phyloP scores from a whole-genome alignment of 2,113 vertebrate genomes.

The Gymnarchus niloticus region DNA sequence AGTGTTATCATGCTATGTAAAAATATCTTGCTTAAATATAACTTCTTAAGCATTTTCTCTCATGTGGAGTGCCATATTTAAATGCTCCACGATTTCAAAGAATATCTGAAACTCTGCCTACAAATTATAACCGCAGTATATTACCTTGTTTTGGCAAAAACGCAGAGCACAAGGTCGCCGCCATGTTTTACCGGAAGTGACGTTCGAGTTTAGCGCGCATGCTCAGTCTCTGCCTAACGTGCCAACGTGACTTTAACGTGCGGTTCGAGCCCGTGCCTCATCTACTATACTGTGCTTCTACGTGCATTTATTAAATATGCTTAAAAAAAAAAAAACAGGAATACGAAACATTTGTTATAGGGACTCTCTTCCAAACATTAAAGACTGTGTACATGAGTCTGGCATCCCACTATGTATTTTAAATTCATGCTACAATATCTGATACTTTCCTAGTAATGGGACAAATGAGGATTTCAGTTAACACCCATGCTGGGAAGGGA shows the following conservation, averaged over 20 bases:
- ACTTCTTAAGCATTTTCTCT: neutral
- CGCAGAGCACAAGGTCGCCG: slow-evolving; percentile 64
- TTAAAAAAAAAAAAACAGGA: neutral
- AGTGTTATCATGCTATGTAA: neutral
- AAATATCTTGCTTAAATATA: neutral
- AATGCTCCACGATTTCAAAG: neutral
- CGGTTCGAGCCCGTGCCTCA: too few relatives aligned
- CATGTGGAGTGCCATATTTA: neutral
- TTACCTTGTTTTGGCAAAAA: slow-evolving; percentile 59
- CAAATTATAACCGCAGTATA: neutral
- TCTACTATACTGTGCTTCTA: neutral
- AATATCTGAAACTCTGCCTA: neutral
- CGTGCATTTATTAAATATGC: neutral
- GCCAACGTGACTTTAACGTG: too few relatives aligned
- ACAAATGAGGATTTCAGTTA: too few relatives aligned
- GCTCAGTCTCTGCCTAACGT: neutral
- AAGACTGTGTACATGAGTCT: neutral
- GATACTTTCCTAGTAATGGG: too few relatives aligned
- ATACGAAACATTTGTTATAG: neutral
- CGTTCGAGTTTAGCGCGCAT: neutral
- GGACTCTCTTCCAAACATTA: neutral
- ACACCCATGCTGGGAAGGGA: too few relatives aligned
- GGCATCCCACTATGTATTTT: too few relatives aligned
- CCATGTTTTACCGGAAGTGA: slow-evolving; percentile 55
- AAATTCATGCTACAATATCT: too few relatives aligned